Conservation (phyloP, 92 coral and sea anemone species). For the Porites lobata region DNA sequence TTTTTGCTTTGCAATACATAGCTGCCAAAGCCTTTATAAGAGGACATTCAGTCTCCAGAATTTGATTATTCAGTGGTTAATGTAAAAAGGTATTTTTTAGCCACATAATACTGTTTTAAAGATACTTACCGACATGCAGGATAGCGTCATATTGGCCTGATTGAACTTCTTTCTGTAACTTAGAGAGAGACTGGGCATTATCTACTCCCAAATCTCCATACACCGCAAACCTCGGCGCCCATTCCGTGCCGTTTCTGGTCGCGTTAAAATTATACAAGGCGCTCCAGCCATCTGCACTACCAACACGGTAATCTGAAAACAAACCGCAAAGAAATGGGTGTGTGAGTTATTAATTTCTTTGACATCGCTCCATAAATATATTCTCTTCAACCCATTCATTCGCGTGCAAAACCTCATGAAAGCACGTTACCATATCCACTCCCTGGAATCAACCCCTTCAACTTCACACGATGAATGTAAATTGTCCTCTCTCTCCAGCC, state of each 20-base stretch:
- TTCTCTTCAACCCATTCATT: too few species aligned
- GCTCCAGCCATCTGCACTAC: constrained; percentile 97
- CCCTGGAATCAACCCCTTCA: constrained; percentile 76
- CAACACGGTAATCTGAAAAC: constrained; percentile 89
- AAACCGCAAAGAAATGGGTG: not conserved
- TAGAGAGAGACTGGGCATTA: constrained; percentile 91
- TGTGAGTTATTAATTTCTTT: not conserved
- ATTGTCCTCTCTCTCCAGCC: constrained; percentile 82
- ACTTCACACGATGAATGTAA: constrained; percentile 84
- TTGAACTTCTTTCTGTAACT: constrained; percentile 91
- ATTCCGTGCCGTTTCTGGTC: constrained; percentile 77
- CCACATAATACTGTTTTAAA: not conserved
- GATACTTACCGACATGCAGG: constrained; percentile 88
- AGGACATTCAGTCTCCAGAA: too few species aligned
- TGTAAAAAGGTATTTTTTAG: too few species aligned
- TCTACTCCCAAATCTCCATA: constrained; percentile 97
- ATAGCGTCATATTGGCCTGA: constrained; percentile 90
- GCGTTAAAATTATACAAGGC: constrained; percentile 87
- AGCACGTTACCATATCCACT: constrained; percentile 74
- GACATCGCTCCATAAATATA: too few species aligned
- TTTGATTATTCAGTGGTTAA: too few species aligned
- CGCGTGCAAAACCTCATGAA: not conserved
- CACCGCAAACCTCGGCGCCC: constrained; percentile 94
- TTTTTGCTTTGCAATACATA: too few species aligned
- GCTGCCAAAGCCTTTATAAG: too few species aligned